phyloP scores from a whole-genome alignment of 2,113 vertebrate species.

The Cyphomyrus plagiostoma region DNA sequence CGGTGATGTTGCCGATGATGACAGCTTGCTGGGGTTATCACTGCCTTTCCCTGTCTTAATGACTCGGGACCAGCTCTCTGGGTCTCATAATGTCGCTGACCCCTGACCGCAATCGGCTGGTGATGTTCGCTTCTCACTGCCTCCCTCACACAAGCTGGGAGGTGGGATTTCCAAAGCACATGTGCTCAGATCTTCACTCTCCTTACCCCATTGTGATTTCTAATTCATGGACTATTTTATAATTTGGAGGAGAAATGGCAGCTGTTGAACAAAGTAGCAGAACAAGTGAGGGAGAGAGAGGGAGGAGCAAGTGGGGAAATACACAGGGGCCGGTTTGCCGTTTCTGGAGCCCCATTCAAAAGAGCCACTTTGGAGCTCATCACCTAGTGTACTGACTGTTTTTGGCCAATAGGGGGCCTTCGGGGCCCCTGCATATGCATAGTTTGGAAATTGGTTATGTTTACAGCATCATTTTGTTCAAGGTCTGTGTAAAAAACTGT shows the following conservation, averaged over 20 bases:
- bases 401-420: background rate
- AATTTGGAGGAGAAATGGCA: background rate
- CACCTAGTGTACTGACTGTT: background rate
- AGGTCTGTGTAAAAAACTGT: background rate
- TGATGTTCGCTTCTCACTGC: background rate
- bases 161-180: background rate
- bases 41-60: background rate
- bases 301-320: background rate
- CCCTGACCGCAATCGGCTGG: background rate
- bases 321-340: background rate
- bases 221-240: background rate
- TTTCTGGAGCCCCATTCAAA: background rate
- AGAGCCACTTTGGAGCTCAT: background rate
- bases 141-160: background rate
- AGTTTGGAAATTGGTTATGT: background rate
- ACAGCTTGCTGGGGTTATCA: background rate
- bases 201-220: background rate
- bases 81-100: background rate
- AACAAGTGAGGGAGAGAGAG: background rate
- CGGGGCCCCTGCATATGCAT: background rate
- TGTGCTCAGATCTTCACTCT: background rate
- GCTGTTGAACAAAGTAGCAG: background rate
- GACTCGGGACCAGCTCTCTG: background rate
- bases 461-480: background rate
- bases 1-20: background rate